Conservation (phyloP, 2,113 vertebrate genomes). For the Burhinus oedicnemus region DNA sequence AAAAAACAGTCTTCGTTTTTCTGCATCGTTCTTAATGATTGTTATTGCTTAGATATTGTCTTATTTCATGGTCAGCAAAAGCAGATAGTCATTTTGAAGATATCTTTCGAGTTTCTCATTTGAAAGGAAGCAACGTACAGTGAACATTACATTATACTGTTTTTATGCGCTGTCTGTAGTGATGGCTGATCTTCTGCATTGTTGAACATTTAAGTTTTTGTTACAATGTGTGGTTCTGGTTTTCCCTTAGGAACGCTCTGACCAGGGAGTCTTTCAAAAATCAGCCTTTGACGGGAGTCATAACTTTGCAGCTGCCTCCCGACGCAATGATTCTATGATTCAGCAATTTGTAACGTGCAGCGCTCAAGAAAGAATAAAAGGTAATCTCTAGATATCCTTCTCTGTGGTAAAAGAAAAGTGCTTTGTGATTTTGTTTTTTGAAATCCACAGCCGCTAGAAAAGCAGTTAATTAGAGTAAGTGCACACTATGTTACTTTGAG, state of each 20-base stretch:
- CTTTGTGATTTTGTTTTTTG: neutral
- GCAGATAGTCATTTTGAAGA: neutral
- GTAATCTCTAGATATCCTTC: conserved; percentile 37
- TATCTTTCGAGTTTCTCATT: neutral
- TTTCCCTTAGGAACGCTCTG: conserved; percentile 67
- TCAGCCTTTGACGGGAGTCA: conserved; percentile 53
- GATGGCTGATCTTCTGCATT: neutral
- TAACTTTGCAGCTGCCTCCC: conserved; percentile 25
- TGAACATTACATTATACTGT: neutral
- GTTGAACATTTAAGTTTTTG: neutral
- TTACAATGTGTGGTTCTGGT: conserved; percentile 8
- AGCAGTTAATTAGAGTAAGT: conserved; percentile 71
- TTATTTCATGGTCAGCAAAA: neutral
- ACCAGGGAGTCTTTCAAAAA: conserved; percentile 66
- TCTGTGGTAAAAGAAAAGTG: neutral
- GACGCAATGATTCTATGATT: neutral
- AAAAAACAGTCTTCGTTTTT: conserved; percentile 19
- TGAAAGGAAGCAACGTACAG: neutral
- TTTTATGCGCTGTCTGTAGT: neutral
- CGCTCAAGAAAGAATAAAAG: conserved; percentile 71
- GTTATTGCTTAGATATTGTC: neutral
- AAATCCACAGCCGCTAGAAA: conserved; percentile 11
- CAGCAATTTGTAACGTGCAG: conserved; percentile 6
- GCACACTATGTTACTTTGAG: conserved; percentile 50
- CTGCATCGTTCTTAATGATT: conserved; percentile 29